These are phyloP conservation scores for Nemurella pictetii DNA, from an alignment of 2,888 invertebrate genomes.

Conservation along the genomic window DNA sequence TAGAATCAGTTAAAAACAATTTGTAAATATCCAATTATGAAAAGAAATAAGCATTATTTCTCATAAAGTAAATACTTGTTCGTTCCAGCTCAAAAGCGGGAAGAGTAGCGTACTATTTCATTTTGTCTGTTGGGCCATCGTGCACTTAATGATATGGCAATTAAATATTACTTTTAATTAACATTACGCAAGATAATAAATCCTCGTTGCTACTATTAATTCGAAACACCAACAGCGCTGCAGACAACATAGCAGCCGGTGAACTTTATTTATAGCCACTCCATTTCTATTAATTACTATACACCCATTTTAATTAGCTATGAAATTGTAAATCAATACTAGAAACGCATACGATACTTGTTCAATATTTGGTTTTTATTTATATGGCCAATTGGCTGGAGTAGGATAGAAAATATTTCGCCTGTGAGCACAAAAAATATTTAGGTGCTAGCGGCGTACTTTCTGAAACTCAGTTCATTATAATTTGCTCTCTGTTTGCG, in stretches of 20 bases:
- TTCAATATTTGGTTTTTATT: not conserved
- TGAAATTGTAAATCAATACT: constrained; percentile 9
- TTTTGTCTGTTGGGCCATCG: not conserved
- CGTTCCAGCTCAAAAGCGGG: too few species aligned
- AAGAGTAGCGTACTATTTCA: too few species aligned
- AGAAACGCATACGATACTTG: not conserved
- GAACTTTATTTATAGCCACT: not conserved
- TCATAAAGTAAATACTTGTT: too few species aligned
- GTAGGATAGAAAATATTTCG: not conserved
- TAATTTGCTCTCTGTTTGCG: too few species aligned
- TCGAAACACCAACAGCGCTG: not conserved
- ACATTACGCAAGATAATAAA: constrained; percentile 4
- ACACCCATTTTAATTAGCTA: not conserved
- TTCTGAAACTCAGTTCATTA: not conserved
- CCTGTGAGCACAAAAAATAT: not conserved
- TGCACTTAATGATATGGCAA: not conserved
- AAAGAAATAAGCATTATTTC: too few species aligned
- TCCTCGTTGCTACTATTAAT: not conserved
- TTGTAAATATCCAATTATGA: too few species aligned
- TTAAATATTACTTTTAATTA: constrained; percentile 12
- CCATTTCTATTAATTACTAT: not conserved
- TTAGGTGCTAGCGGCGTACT: not conserved
- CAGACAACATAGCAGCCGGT: not conserved
- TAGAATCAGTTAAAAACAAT: too few species aligned
- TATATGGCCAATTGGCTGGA: not conserved